Percentiles rank a stretch among this genome's conserved stretches.
phyloP scores from a whole-genome alignment of 2,888 invertebrate genomes.

The Philonicus albiceps region DNA sequence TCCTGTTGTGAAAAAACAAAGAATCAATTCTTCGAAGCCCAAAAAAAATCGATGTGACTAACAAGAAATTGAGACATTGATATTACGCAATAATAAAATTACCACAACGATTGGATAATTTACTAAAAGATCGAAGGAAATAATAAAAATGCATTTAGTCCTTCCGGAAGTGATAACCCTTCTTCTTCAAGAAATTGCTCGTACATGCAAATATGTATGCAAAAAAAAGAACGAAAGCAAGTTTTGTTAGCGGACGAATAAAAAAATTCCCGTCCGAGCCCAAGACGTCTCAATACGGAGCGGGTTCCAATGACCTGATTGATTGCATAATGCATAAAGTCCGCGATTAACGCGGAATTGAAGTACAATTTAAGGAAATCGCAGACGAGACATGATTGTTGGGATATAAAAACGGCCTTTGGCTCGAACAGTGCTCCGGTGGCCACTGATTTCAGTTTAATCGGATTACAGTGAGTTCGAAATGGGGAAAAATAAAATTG shows the following conservation, averaged over 20 bases:
- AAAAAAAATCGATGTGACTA: not conserved
- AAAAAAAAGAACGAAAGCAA: not conserved
- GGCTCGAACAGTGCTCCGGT: not conserved
- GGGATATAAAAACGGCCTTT: not conserved
- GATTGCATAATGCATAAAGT: conserved; percentile 25
- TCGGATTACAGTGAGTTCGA: not conserved
- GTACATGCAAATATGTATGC: not conserved
- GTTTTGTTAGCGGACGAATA: not conserved
- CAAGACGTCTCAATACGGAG: not conserved
- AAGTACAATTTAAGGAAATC: conserved; percentile 6
- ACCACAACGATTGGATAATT: not conserved
- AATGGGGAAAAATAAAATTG: not conserved
- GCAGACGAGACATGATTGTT: not conserved
- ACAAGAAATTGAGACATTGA: not conserved
- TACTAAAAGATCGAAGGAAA: not conserved
- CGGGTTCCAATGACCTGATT: conserved; percentile 27
- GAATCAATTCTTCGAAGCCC: not conserved
- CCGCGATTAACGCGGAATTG: not conserved
- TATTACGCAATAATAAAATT: not conserved
- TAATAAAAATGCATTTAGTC: not conserved
- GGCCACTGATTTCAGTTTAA: not conserved
- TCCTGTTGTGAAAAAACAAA: not conserved
- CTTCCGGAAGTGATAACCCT: not conserved
- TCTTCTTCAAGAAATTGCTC: not conserved
- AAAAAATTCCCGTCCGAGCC: not conserved